Percentiles rank a stretch among this genome's conserved stretches.
These are phyloP conservation scores for Drosophila asahinai DNA, from an alignment of 1,140 invertebrate species.

Conservation along the genomic window DNA sequence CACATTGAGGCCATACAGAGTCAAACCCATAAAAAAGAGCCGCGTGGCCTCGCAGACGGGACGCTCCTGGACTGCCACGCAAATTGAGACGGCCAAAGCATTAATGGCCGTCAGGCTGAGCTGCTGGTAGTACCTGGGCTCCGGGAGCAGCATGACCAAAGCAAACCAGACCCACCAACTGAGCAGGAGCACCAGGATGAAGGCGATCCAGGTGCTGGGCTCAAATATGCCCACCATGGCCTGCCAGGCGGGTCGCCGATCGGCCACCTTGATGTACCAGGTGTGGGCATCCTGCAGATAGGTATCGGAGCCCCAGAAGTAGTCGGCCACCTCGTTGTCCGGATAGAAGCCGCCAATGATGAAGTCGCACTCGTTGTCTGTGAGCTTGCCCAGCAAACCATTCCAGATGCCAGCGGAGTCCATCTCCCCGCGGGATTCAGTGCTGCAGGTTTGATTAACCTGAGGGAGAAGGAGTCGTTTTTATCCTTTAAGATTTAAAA, in stretches of 20 bases:
- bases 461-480: neutral
- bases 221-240: constrained; percentile 85
- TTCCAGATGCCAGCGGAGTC: constrained; percentile 84
- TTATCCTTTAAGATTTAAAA: fast-evolving
- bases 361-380: constrained; percentile 85
- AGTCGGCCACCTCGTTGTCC: constrained; percentile 86
- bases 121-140: constrained; percentile 82
- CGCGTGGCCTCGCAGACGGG: constrained; percentile 85
- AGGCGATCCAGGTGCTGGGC: constrained; percentile 84
- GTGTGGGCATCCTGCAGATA: constrained; percentile 86
- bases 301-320: constrained; percentile 86
- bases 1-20: constrained; percentile 86
- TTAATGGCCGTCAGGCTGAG: constrained; percentile 85
- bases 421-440: constrained; percentile 86
- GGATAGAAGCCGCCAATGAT: constrained; percentile 86
- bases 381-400: constrained; percentile 84
- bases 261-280: constrained; percentile 86
- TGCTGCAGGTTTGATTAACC: constrained; percentile 85
- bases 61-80: constrained; percentile 85
- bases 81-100: constrained; percentile 84
- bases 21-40: constrained; percentile 86
- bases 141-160: constrained; percentile 82
- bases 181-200: constrained; percentile 80
- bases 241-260: constrained; percentile 84
- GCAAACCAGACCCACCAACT: constrained; percentile 85